Percentiles rank a stretch among this genome's conserved stretches.
Evolutionary conservation across 1,140 invertebrate species (phyloP).

Genomic region (Drosophila tropicalis): DNA sequence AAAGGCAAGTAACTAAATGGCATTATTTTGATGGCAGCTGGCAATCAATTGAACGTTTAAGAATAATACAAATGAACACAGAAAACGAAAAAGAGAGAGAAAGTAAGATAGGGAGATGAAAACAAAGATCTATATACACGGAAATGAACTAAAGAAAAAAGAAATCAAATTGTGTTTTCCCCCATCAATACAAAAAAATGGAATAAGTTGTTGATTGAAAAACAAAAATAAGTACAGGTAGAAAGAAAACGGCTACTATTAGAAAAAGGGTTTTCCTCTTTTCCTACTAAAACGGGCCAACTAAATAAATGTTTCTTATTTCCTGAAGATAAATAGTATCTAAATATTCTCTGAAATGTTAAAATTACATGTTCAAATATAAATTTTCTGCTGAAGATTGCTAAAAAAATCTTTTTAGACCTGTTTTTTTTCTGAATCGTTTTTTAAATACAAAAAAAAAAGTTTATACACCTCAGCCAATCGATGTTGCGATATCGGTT

Average conservation of each 20-base stretch:
- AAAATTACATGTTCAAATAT: no score
- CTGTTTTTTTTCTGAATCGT: no score
- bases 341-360: neutral
- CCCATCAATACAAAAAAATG: conserved; percentile 39
- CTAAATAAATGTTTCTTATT: conserved; percentile 37
- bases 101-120: neutral
- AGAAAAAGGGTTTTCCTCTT: conserved; percentile 9
- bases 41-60: conserved; percentile 63
- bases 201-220: conserved; percentile 35
- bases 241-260: neutral
- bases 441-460: no score
- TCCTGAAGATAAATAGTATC: conserved; percentile 7
- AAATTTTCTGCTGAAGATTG: no score
- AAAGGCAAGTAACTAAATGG: conserved; percentile 31
- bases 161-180: conserved; percentile 64
- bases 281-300: conserved; percentile 9
- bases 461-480: no score
- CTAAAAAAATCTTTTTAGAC: no score
- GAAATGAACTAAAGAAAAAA: conserved; percentile 12
- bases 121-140: neutral
- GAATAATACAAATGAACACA: conserved; percentile 31
- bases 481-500: no score
- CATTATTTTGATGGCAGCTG: conserved; percentile 56
- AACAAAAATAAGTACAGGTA: conserved; percentile 1
- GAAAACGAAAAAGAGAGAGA: neutral